Base-by-base conservation (phyloP, 2,888 invertebrate species). In the Lymantria dispar region DNA sequence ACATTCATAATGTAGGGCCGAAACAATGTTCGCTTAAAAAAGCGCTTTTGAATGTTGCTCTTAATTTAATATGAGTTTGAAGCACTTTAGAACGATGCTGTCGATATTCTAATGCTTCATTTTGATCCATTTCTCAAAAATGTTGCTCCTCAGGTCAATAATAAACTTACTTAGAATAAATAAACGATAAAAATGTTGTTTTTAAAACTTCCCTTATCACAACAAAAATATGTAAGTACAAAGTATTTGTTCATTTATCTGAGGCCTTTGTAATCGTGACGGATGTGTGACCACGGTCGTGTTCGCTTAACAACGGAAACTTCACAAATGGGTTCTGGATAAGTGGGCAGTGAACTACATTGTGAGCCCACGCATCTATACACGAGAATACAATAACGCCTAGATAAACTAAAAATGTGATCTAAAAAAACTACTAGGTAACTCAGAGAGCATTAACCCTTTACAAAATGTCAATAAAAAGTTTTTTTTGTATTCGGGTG, bases 261-360 rank as follows among this genome's bases (percentile, higher is more conserved):
- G 60, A 55, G 43, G 65, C 67, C 65, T 62, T 66, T 73, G 71
- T 75, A 72, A 70, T 57, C 61, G 54, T 61, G 66, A 70, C 87
- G 89, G 89, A 89, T 89, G 88, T 80, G 80, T 78, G 80, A 58
- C 68, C 62, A 56, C 59, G 60, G 65, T 58, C 62, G 52, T 58
- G 58, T 67, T 69, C 66, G 58, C 67, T 69, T 66, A 65, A 52
- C 52, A 76, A 62, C 83, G 87, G 88, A 87, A 80, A 76, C 71
- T 70, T 70, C 63, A 64, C 58, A 68, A 78, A 74, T 78, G 80
- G 70, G 68, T 73, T 66, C 60, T 72, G 83, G 84, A 84, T 86
- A 86, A 83, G 65, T 85, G 86, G 83, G 68, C 85, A 84, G 69
- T 85, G 87, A 85, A 86, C 87, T 67, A 71, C 65, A 55, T 56